Conservation (phyloP, 2,888 invertebrate species). For the Idaea straminata region DNA sequence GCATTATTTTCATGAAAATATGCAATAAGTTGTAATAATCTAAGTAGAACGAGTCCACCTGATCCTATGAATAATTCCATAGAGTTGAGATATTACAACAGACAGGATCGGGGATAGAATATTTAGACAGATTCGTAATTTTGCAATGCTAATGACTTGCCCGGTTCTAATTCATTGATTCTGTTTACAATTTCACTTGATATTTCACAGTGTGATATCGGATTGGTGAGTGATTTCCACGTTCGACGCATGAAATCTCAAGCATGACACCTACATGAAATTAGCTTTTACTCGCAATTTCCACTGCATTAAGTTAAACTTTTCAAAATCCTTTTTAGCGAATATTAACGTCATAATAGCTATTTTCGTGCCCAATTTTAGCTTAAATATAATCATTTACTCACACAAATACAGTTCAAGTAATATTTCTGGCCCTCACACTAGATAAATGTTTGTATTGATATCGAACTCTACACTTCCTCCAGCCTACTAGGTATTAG, state of each 20-base stretch:
- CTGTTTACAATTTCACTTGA: background rate
- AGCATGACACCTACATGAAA: background rate
- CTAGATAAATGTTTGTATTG: too few species aligned
- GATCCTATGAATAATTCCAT: conserved; percentile 3
- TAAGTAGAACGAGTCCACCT: background rate
- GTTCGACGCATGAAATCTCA: background rate
- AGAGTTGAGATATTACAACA: conserved; percentile 3
- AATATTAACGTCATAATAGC: too few species aligned
- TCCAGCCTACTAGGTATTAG: too few species aligned
- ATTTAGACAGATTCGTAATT: conserved; percentile 31
- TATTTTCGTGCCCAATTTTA: too few species aligned
- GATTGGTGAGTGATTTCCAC: too few species aligned
- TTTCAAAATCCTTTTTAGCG: too few species aligned
- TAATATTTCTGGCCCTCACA: too few species aligned
- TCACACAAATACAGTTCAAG: too few species aligned
- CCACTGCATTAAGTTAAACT: too few species aligned
- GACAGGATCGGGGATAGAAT: conserved; percentile 17
- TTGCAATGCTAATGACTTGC: conserved; percentile 31
- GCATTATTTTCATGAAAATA: background rate
- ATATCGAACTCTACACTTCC: too few species aligned
- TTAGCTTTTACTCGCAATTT: too few species aligned
- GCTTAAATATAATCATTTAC: too few species aligned
- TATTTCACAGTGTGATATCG: background rate
- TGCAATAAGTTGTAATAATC: background rate
- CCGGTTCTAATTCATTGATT: conserved; percentile 12